Evolutionary conservation across 2,113 vertebrate species (phyloP).

Genomic region (Zosterops japonicus): DNA sequence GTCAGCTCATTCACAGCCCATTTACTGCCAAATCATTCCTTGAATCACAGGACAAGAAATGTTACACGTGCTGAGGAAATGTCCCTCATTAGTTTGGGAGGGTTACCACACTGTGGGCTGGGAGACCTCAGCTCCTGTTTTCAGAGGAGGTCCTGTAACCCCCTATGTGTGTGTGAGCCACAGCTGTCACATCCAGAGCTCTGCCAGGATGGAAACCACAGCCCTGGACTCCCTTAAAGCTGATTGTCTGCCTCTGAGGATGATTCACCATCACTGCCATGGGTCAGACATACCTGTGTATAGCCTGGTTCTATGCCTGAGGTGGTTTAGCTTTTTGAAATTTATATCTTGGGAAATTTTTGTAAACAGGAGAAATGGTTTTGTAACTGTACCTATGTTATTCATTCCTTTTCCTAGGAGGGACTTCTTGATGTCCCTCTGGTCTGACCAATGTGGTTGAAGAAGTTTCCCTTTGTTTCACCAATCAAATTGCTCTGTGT

Average conservation of each 20-base stretch:
- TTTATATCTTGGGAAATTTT: too few relatives aligned
- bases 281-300: not conserved
- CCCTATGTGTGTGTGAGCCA: not conserved
- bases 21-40: conserved; percentile 60
- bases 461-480: too few relatives aligned
- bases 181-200: not conserved
- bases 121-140: conserved; percentile 19
- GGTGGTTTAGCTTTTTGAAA: too few relatives aligned
- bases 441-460: too few relatives aligned
- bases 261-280: not conserved
- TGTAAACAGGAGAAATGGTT: too few relatives aligned
- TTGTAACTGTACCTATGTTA: too few relatives aligned
- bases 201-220: not conserved
- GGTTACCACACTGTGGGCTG: not conserved
- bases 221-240: not conserved
- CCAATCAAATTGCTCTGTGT: too few relatives aligned
- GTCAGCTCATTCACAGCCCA: conserved; percentile 50
- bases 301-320: too few relatives aligned
- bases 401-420: too few relatives aligned
- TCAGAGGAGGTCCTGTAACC: not conserved
- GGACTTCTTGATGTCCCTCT: too few relatives aligned
- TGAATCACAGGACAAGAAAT: conserved; percentile 38
- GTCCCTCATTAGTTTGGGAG: not conserved
- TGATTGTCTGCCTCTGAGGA: not conserved
- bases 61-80: not conserved